Percentiles rank a stretch among this genome's conserved stretches.
Conservation (phyloP, 2,888 invertebrate genomes). For the Drosophila mettleri region DNA sequence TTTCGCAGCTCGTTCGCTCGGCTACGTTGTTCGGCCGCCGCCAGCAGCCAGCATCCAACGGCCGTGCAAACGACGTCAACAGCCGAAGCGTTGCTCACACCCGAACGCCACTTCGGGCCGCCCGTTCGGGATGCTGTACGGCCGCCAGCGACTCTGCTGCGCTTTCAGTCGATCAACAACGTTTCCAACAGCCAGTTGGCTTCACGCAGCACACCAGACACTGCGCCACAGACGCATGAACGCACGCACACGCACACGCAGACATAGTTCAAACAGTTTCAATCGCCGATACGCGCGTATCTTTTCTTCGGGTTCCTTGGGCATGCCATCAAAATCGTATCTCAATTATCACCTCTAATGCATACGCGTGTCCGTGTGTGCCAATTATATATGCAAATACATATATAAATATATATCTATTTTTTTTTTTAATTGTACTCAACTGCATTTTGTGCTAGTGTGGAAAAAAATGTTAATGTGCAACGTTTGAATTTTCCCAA, state of each 20-base stretch:
- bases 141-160: conserved; percentile 21
- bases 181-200: conserved; percentile 66
- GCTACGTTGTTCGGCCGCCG: conserved; percentile 29
- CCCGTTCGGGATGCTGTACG: conserved; percentile 17
- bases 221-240: background rate
- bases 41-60: conserved; percentile 70
- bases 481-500: conserved; percentile 4
- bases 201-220: conserved; percentile 24
- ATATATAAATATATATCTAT: background rate
- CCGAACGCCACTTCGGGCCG: conserved; percentile 24
- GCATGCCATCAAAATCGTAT: background rate
- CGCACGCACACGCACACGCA: background rate
- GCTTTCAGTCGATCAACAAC: conserved; percentile 76
- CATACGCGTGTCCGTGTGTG: conserved; percentile 4
- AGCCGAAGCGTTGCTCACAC: background rate
- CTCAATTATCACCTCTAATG: conserved; percentile 4
- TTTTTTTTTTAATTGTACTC: conserved; percentile 27
- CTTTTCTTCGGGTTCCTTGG: conserved; percentile 1
- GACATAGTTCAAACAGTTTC: conserved; percentile 10
- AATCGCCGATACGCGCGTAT: conserved; percentile 27
- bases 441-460: conserved; percentile 29
- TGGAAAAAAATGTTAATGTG: conserved; percentile 7
- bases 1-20: conserved; percentile 46
- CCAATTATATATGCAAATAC: background rate
- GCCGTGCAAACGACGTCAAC: conserved; percentile 32